Evolutionary conservation across 2,888 invertebrate genomes (phyloP), one percentile per base, ranked within the genome.

Genomic region (Polia nebulosa): DNA sequence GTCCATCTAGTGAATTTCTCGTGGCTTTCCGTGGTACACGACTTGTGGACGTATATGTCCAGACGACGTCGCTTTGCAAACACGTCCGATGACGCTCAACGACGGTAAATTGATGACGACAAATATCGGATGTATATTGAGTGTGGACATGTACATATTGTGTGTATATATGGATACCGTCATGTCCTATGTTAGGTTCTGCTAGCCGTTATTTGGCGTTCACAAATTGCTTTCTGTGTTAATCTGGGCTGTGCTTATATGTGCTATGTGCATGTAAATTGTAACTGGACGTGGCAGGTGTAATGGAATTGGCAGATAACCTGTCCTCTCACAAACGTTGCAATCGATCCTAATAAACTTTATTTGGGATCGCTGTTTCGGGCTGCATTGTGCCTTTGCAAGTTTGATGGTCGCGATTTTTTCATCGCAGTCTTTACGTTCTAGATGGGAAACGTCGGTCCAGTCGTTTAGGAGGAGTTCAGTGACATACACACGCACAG

Each of bases 1-100:
- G 90, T 87, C 89, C 90, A 89, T 91, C 91, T 91, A 89, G 89
- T 88, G 91, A 86, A 90, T 91, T 91, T 88, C 92, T 93, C 91
- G 87, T 88, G 86, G 89, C 85, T 87, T 88, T 86, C 88, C 86
- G 85, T 78, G 86, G 84, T 85, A 92, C 92, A 91, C 82, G 90
- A 89, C 90, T 88, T 87, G 87, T 83, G 82, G 79, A 76, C 78
- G 77, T 58, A 73, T 76, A 73, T 61, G 73, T 51, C 59, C 20
- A 41, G 55, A 59, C 76, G 63, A 70, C 56, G 67, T 60, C 84
- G 84, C 80, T 85, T 72, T 63, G 80, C 89, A 86, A 89, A 92
- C 92, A 91, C 89, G 92, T 85, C 86, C 86, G 86, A 83, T 87
- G 88, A 87, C 89, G 84, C 78, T 85, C 83, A 77, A 72, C 84